Evolutionary conservation across 2,888 invertebrate species (phyloP).

Genomic region (Eulithis prunata): DNA sequence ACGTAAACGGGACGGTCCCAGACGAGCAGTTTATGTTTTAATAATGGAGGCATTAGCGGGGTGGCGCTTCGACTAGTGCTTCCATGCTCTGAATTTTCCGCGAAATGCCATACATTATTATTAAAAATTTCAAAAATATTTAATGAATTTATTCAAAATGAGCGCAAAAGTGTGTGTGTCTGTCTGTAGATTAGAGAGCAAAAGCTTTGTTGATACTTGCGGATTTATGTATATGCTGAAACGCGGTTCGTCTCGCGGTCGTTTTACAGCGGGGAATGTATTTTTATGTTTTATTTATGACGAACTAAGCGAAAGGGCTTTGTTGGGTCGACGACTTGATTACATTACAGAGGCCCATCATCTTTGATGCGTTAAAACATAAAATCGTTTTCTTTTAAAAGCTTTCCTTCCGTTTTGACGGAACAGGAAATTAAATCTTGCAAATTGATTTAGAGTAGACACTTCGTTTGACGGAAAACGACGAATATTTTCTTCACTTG

Average conservation of each 20-base stretch:
- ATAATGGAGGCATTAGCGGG: constrained; percentile 64
- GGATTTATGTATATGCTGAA: constrained; percentile 10
- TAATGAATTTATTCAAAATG: neutral
- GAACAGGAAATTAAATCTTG: constrained; percentile 30
- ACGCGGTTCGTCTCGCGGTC: constrained; percentile 16
- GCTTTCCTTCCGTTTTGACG: constrained; percentile 17
- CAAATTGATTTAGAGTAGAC: constrained; percentile 24
- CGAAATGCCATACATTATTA: neutral
- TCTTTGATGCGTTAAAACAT: constrained; percentile 5
- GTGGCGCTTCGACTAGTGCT: constrained; percentile 45
- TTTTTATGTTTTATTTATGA: constrained; percentile 33
- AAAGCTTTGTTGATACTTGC: constrained; percentile 22
- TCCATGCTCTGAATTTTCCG: constrained; percentile 19
- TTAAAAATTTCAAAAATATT: neutral
- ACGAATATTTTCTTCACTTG: constrained; percentile 4
- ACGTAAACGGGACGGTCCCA: constrained; percentile 28
- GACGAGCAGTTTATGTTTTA: constrained; percentile 63
- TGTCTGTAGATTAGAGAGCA: constrained; percentile 2
- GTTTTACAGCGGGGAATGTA: constrained; percentile 16
- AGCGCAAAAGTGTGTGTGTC: neutral
- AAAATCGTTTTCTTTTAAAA: constrained; percentile 24
- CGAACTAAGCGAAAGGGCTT: constrained; percentile 21
- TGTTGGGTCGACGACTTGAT: constrained; percentile 15
- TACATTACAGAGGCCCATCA: constrained; percentile 9
- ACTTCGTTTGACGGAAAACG: constrained; percentile 13